A percentile compares a stretch with the other conserved stretches of the same genome.
These are phyloP conservation scores for Zingel zingel DNA, from an alignment of 2,113 vertebrate genomes.

Conservation along the genomic window DNA sequence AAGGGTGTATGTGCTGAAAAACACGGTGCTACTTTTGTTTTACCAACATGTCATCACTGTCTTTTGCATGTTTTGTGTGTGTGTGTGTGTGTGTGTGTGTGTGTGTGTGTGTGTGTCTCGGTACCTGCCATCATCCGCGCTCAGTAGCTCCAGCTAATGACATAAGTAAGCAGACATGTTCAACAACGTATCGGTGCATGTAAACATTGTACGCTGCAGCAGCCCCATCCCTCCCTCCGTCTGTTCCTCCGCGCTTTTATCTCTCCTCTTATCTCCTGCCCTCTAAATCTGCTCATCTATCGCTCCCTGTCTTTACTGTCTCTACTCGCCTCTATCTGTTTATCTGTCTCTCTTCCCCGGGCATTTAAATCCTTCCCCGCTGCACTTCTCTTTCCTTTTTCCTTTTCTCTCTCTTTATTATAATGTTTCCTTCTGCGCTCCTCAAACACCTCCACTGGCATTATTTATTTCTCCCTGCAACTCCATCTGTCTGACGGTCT, in stretches of 20 bases:
- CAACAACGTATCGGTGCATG: conserved; percentile 70
- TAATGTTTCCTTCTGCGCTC: conserved; percentile 39
- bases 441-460: conserved; percentile 58
- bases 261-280: conserved; percentile 68
- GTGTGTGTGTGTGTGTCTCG: conserved; percentile 6
- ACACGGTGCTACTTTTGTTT: conserved; percentile 13
- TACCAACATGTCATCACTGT: conserved; percentile 39
- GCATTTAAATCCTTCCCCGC: conserved; percentile 47
- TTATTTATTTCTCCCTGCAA: conserved; percentile 73
- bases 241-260: conserved; percentile 69
- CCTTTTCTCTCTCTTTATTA: conserved; percentile 47
- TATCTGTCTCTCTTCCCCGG: conserved; percentile 62
- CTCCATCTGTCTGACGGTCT: conserved; percentile 74
- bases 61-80: background rate
- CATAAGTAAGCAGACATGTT: conserved; percentile 76
- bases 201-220: conserved; percentile 70
- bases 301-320: conserved; percentile 61
- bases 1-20: conserved; percentile 28
- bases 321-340: conserved; percentile 61
- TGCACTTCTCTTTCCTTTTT: conserved; percentile 21
- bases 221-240: conserved; percentile 21
- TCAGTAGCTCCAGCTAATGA: conserved; percentile 63
- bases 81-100: conserved; percentile 1
- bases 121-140: conserved; percentile 32
- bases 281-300: conserved; percentile 75